A percentile compares a stretch with the other conserved stretches of the same genome.
These are phyloP conservation scores for Sepioteuthis lessoniana DNA, from an alignment of 2,888 invertebrate genomes.

Conservation along the genomic window DNA sequence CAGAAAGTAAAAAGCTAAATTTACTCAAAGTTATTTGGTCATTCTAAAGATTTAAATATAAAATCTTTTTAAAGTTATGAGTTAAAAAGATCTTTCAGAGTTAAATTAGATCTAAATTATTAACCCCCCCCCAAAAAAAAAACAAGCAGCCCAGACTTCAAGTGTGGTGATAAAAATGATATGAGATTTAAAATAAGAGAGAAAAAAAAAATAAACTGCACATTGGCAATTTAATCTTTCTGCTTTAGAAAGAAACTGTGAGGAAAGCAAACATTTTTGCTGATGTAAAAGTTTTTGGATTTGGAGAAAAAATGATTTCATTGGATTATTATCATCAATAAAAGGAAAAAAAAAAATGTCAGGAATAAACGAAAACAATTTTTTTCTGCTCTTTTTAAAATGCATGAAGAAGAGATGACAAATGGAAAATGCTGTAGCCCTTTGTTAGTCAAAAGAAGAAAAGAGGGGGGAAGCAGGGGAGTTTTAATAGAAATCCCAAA, in stretches of 20 bases:
- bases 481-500: too few relatives aligned
- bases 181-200: background rate
- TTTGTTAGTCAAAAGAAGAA: background rate
- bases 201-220: background rate
- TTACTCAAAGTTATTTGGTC: background rate
- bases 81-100: background rate
- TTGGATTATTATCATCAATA: too few relatives aligned
- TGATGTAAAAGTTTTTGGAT: too few relatives aligned
- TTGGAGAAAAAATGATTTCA: too few relatives aligned
- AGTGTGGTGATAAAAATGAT: background rate
- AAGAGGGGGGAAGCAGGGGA: background rate
- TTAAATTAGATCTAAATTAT: background rate
- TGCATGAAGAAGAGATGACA: background rate
- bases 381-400: background rate
- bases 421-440: background rate
- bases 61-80: background rate
- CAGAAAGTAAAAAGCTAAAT: background rate
- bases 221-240: background rate
- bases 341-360: too few relatives aligned
- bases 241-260: background rate
- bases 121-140: too few relatives aligned
- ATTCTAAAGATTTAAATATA: background rate
- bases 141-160: background rate
- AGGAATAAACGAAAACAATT: background rate
- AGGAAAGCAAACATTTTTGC: background rate